These are phyloP conservation scores for Nephrocerus scutellatus DNA, from an alignment of 2,888 invertebrate species.

Conservation along the genomic window DNA sequence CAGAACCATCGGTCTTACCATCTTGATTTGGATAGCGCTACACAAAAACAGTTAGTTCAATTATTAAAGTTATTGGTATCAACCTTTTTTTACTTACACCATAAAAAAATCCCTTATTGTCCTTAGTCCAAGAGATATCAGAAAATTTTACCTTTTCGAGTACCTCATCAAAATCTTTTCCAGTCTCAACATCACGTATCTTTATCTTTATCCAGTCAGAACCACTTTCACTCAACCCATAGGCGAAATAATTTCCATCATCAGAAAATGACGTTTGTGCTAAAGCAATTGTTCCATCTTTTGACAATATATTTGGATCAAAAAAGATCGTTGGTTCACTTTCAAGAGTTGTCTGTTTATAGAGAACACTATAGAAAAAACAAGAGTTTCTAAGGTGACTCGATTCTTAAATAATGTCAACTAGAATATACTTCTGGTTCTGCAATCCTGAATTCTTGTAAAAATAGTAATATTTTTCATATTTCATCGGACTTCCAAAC, in stretches of 20 bases:
- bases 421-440: conserved; percentile 94
- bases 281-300: conserved; percentile 83
- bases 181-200: conserved; percentile 64
- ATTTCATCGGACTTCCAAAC: conserved; percentile 76
- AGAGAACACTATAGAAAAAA: conserved; percentile 66
- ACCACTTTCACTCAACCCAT: conserved; percentile 85
- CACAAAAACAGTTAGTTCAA: too few species aligned
- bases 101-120: conserved; percentile 92
- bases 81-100: conserved; percentile 58
- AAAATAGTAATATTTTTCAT: conserved; percentile 79
- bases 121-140: conserved; percentile 87
- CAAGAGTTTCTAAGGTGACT: conserved; percentile 12
- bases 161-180: conserved; percentile 81
- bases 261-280: conserved; percentile 74
- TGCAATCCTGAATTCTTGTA: conserved; percentile 91
- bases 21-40: conserved; percentile 74
- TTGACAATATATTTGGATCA: conserved; percentile 89
- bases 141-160: conserved; percentile 89
- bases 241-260: conserved; percentile 83
- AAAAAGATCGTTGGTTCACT: conserved; percentile 77
- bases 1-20: conserved; percentile 86
- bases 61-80: too few species aligned
- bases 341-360: conserved; percentile 73
- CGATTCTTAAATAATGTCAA: too few species aligned
- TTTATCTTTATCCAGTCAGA: conserved; percentile 95